These are phyloP conservation scores for Ceyx margarethae DNA, from an alignment of 2,113 vertebrate genomes.

Conservation along the genomic window DNA sequence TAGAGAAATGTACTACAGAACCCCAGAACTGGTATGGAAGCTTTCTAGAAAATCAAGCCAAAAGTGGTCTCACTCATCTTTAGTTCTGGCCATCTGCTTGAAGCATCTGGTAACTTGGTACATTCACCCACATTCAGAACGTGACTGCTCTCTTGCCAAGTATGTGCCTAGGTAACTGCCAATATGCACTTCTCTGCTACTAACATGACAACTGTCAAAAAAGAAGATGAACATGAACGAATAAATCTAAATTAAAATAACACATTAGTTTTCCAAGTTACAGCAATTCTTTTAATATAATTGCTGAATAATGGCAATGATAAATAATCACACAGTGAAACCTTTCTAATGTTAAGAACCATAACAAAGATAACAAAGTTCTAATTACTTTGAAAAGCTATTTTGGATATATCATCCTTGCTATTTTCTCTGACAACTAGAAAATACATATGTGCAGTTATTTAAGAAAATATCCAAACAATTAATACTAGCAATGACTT, in stretches of 20 bases:
- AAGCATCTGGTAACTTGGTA: constrained; percentile 61
- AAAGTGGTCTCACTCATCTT: constrained; percentile 39
- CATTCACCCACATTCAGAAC: constrained; percentile 60
- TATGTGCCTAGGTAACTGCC: constrained; percentile 54
- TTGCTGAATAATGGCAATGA: background rate
- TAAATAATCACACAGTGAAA: background rate
- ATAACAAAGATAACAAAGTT: background rate
- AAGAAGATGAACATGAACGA: background rate
- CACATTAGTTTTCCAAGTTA: background rate
- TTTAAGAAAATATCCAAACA: background rate
- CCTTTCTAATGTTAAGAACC: background rate
- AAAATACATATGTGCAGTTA: background rate
- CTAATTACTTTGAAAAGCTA: background rate
- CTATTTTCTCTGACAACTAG: background rate
- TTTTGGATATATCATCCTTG: background rate
- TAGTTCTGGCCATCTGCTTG: constrained; percentile 61
- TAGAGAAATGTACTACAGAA: background rate
- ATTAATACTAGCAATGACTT: background rate
- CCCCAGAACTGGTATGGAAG: background rate
- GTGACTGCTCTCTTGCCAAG: constrained; percentile 51
- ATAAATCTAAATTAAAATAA: constrained; percentile 43
- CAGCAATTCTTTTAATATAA: background rate
- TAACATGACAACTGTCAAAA: constrained; percentile 49
- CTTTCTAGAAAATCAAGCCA: constrained; percentile 46
- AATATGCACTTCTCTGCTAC: constrained; percentile 1